Evolutionary conservation across 2,888 invertebrate species (phyloP), one percentile per base, ranked within the genome.

Genomic region (Drosophila imparisetae): DNA sequence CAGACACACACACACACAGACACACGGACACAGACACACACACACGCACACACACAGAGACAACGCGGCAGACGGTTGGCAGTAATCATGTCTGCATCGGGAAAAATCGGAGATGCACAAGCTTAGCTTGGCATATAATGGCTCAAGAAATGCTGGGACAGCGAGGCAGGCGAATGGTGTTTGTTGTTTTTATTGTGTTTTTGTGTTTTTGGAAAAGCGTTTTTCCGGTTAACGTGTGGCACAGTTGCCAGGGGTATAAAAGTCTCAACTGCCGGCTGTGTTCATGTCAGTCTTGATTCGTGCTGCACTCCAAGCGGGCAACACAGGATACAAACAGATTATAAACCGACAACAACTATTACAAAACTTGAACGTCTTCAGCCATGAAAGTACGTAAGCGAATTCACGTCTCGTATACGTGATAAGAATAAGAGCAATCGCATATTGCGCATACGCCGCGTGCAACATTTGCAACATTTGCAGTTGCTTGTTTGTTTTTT

Each of bases 181-280:
- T 65, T 69, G 67, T 50, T 50, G 27, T 49, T 29, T 24, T 45
- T 45, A 45, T 45, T 24, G 21, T 45, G 15, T 52, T 21, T 18
- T 18, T 49, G 10, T 49, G 27, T 21, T 66, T 49, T 66, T 71
- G 66, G 65, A 50, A 76, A 78, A 74, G 59, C 72, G 68, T 66
- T 84, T 84, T 84, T 84, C 84, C 84, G 89, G 84, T 89, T 88
- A 81, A 83, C 62, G 64, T 72, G 69, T 67, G 66, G 79, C 65
- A 65, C 52, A 21, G 68, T 62, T 71, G 64, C 50, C 54, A 53
- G 29, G 24, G 29, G 70, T 85, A 85, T 85, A 85, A 78, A 85
- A 89, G 78, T 72, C 49, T 30, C 34, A 64, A 50, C 69, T 50
- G 75, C 70, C 78, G 73, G 50, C 70, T 69, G 60, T 82, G 78